Conservation (phyloP, 2,113 vertebrate genomes). For the Scartelaos histophorus region DNA sequence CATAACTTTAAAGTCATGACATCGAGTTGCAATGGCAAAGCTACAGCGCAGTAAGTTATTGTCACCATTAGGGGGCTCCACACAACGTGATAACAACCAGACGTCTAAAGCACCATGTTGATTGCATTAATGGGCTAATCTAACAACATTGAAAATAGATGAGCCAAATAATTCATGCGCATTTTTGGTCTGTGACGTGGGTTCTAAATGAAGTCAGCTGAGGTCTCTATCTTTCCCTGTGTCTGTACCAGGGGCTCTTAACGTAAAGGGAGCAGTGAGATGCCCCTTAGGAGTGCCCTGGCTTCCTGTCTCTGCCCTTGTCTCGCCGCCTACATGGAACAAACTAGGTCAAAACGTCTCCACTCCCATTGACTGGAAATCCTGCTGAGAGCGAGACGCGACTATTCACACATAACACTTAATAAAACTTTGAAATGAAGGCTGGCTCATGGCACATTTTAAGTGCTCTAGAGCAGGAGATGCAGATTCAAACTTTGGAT, state of each 20-base stretch:
- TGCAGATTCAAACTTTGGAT: neutral
- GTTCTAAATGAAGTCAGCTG: slow-evolving; percentile 26
- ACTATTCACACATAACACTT: slow-evolving; percentile 38
- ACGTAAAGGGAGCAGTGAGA: slow-evolving; percentile 45
- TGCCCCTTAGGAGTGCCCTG: slow-evolving; percentile 45
- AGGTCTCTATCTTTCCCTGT: slow-evolving; percentile 42
- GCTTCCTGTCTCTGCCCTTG: slow-evolving; percentile 43
- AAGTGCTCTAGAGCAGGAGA: slow-evolving; percentile 1
- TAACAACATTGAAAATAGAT: neutral
- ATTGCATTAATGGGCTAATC: neutral
- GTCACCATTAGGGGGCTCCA: slow-evolving; percentile 49
- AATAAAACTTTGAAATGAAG: slow-evolving; percentile 34
- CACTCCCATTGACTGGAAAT: slow-evolving; percentile 53
- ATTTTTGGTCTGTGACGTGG: neutral
- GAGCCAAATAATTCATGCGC: neutral
- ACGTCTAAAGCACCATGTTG: neutral
- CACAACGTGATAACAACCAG: neutral
- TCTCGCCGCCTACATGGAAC: slow-evolving; percentile 46
- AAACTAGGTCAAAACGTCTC: slow-evolving; percentile 67
- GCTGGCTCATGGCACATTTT: neutral
- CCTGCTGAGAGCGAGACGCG: slow-evolving; percentile 22
- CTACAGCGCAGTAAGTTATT: slow-evolving; percentile 15
- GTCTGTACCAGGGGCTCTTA: slow-evolving; percentile 37
- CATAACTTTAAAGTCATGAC: neutral
- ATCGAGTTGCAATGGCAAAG: neutral